Percentiles rank a stretch among this genome's conserved stretches.
These are phyloP conservation scores for Zelostemma sp. DNA, from an alignment of 1,140 invertebrate species.

Conservation along the genomic window DNA sequence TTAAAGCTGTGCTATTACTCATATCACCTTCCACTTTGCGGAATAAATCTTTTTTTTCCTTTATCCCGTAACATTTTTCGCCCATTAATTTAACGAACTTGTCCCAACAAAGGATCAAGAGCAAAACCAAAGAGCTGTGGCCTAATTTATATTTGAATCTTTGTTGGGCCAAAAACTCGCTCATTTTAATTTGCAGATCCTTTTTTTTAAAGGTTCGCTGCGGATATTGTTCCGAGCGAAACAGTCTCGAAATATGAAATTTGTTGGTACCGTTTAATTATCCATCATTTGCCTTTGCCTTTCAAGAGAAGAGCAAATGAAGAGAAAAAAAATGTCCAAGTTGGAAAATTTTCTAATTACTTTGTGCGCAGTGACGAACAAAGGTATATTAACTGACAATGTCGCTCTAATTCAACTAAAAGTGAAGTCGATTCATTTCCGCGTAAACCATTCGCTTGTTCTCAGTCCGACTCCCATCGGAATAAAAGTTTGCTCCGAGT, in stretches of 20 bases:
- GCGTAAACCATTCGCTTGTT: slow-evolving; percentile 37
- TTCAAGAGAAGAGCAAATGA: neutral
- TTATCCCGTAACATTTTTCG: slow-evolving; percentile 35
- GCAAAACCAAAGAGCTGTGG: too few species aligned
- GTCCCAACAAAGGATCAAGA: neutral
- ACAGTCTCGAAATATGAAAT: too few species aligned
- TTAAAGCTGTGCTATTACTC: slow-evolving; percentile 40
- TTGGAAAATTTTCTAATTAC: slow-evolving; percentile 40
- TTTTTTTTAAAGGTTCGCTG: too few species aligned
- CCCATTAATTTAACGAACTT: slow-evolving; percentile 27
- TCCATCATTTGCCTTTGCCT: slow-evolving; percentile 6
- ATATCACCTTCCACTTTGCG: slow-evolving; percentile 30
- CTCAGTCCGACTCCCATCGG: slow-evolving; percentile 35
- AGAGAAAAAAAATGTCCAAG: slow-evolving; percentile 17
- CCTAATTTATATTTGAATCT: too few species aligned
- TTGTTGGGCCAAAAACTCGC: too few species aligned
- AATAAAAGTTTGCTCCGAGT: slow-evolving; percentile 34
- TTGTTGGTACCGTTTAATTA: too few species aligned
- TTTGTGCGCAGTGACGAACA: slow-evolving; percentile 32
- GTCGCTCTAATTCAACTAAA: slow-evolving; percentile 42
- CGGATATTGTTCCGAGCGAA: too few species aligned
- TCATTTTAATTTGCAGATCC: too few species aligned
- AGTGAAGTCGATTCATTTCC: slow-evolving; percentile 35
- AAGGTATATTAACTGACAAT: slow-evolving; percentile 39
- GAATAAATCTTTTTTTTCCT: slow-evolving; percentile 43